Conservation (phyloP, 2,888 invertebrate genomes). For the Amphiduros pacificus region DNA sequence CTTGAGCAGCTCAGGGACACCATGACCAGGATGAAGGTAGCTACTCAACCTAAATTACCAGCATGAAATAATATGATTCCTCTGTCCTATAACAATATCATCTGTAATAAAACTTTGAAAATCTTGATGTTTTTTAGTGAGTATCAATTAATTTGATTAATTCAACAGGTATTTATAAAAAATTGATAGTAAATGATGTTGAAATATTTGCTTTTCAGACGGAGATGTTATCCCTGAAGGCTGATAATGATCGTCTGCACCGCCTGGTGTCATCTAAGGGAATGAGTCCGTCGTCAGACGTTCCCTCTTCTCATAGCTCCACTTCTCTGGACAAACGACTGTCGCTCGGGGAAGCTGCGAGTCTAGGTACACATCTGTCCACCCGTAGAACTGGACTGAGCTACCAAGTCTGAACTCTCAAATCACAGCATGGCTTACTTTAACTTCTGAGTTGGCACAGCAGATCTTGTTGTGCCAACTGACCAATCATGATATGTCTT, state of each 20-base stretch:
- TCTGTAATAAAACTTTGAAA: too few relatives aligned
- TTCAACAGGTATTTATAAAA: neutral
- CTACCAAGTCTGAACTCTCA: too few relatives aligned
- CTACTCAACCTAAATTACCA: too few relatives aligned
- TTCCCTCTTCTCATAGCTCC: neutral
- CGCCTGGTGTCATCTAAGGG: constrained; percentile 68
- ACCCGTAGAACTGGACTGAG: neutral
- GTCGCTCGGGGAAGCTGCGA: constrained; percentile 60
- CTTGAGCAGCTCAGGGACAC: constrained; percentile 94
- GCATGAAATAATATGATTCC: too few relatives aligned
- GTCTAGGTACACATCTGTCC: constrained; percentile 15
- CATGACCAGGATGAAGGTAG: constrained; percentile 93
- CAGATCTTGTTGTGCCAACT: too few relatives aligned
- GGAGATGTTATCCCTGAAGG: constrained; percentile 94
- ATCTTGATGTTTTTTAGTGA: too few relatives aligned
- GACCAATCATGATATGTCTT: too few relatives aligned
- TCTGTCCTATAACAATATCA: too few relatives aligned
- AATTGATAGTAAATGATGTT: neutral
- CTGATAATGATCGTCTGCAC: constrained; percentile 93
- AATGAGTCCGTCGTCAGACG: neutral
- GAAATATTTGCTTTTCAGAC: constrained; percentile 69
- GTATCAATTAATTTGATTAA: too few relatives aligned
- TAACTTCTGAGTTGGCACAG: too few relatives aligned
- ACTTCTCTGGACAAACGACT: constrained; percentile 34
- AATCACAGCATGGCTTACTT: too few relatives aligned